Base-by-base conservation (phyloP, 2,113 vertebrate species). In the Colius striatus region DNA sequence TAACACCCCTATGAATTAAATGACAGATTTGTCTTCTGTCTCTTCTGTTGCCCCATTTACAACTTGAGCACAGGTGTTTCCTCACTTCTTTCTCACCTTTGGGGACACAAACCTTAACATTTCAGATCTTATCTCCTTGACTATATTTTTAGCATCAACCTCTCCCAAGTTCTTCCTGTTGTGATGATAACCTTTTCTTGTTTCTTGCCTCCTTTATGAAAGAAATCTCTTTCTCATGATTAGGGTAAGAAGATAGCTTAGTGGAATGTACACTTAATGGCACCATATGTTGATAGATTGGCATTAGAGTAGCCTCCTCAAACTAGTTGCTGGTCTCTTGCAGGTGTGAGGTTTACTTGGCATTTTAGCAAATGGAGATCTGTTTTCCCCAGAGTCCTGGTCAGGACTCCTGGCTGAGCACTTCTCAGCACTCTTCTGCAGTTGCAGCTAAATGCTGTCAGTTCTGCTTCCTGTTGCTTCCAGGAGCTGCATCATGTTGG, bases 11-110 rank as follows among this genome's bases (percentile, higher is more conserved):
- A 34, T 27, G 1, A 90, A 93, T 90, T 93, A 95, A 84, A 95
- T 92, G 94, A 92, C 96, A 96, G 88, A 16, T 90, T 79, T 68
- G 60, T 95, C 66, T 77, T 89, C 81, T 87, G 41, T 53, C 58
- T 89, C 41, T 90, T 90, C 73, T 92, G 85, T 54, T 94, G 95
- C 66, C 70, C 90, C 70, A 94, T 82, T 95, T 93, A 93, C 94
- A 95, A 27, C 85, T 95, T 43, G n/a, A 74, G 65, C 38, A 65
- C 70, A 87, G 57, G 11, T 61, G 11, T 61, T 89, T 92, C 61
- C 30, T 90, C 90, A 50, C 68, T 78, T 62, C 36, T 57, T 93
- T 95, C 50, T 87, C 93, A 96, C 88, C 76, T 94, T 84, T 89
- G 8, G 16, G 57, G 30, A 11, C 54, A 87, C 72, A 81, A 58